Base-by-base conservation (phyloP, 2,113 vertebrate genomes). In the Scytalopus superciliaris region DNA sequence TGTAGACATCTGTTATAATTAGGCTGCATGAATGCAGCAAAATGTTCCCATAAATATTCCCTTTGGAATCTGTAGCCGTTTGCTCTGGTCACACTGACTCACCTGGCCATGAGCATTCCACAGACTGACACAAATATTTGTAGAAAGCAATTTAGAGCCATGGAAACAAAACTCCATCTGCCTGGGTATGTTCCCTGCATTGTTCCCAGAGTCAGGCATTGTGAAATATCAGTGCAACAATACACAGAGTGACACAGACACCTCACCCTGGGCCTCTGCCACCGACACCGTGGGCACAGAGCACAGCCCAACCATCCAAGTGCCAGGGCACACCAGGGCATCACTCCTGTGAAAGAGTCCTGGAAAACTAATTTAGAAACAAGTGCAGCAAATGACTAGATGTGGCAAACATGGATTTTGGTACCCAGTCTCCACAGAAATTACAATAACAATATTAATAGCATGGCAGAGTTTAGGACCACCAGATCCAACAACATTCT, bases 91-190 rank as follows among this genome's bases (percentile, higher is more conserved):
- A 82, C 70, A 56, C 67, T n/a, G 86, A 64, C 86, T 92, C 91
- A 84, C 84, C 93, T 94, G 66, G 91, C 89, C 88, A 87, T 3
- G 1, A 94, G 90, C 76, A 69, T 39, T 75, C 76, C 47, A 67
- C 6, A 92, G 19, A 42, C 53, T 75, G 87, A 73, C 89, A 94
- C 85, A 89, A 96, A 83, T 83, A 85, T 97, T 82, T 93, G 95
- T 49, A 74, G 72, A 84, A 81, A 91, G 80, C 83, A 83, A 88
- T 82, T 81, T 21, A 79, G 57, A 94, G 76, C 81, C 81, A 89
- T 79, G 79, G 94, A 91, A 96, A 96, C 52, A 53, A 45, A 93
- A n/a, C 27, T 80, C 68, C 64, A 55, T 86, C 89, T 92, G 78
- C 73, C 55, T 91, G 86, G 60, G 25, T 49, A 24, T 28, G 42